phyloP scores from a whole-genome alignment of 2,888 invertebrate genomes.

The Dorcus hopei region DNA sequence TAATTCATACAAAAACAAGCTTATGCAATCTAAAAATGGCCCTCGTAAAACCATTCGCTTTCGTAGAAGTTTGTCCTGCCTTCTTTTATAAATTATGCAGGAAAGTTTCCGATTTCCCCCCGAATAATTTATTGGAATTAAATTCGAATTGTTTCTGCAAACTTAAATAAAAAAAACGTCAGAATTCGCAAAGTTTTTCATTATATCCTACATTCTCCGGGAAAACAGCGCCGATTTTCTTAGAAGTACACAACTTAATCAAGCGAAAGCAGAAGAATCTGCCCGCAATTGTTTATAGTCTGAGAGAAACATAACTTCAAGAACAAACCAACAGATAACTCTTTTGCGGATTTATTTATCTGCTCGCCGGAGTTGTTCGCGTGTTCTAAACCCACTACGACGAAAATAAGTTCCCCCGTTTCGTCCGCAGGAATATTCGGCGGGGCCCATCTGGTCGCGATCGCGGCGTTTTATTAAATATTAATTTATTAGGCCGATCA shows the following conservation, averaged over 20 bases:
- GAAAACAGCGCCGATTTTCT: slow-evolving; percentile 30
- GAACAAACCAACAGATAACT: slow-evolving; percentile 36
- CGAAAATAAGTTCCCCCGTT: background rate
- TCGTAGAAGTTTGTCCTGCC: too few species aligned
- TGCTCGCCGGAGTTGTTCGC: slow-evolving; percentile 30
- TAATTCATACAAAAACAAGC: too few species aligned
- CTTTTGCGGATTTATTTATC: slow-evolving; percentile 35
- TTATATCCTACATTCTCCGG: background rate
- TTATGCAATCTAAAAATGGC: too few species aligned
- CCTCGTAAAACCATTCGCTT: too few species aligned
- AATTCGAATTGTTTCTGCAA: too few species aligned
- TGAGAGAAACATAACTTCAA: slow-evolving; percentile 31
- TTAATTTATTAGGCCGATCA: slow-evolving; percentile 38
- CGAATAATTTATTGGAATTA: too few species aligned
- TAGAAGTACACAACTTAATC: slow-evolving; percentile 39
- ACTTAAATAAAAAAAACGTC: too few species aligned
- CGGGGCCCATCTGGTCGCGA: slow-evolving; percentile 30
- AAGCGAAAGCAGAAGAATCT: slow-evolving; percentile 30
- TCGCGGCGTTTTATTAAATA: slow-evolving; percentile 37
- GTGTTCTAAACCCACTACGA: slow-evolving; percentile 26
- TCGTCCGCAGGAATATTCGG: background rate
- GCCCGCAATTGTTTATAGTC: slow-evolving; percentile 36
- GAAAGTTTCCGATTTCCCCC: too few species aligned
- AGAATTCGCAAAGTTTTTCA: background rate
- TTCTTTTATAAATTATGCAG: too few species aligned